Conservation (phyloP, 2,797 vertebrate species). For the Ambastaia sidthimunki region DNA sequence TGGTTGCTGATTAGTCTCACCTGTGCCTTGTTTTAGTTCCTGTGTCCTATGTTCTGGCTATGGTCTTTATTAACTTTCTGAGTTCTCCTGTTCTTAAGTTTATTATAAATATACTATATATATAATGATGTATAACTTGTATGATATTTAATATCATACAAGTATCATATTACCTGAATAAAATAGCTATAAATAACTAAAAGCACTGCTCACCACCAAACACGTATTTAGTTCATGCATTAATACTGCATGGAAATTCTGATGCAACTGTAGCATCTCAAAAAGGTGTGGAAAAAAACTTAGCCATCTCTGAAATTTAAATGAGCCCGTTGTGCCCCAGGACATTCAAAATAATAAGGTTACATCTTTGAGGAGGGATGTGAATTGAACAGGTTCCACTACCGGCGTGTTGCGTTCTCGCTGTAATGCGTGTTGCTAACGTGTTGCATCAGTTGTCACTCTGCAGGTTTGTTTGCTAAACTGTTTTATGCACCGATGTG, state of each 20-base stretch:
- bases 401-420: slow-evolving; percentile 56
- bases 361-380: slow-evolving; percentile 50
- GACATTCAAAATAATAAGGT: slow-evolving; percentile 49
- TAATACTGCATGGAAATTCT: slow-evolving; percentile 34
- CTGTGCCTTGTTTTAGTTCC: too few species aligned
- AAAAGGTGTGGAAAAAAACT: slow-evolving; percentile 20
- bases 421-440: slow-evolving; percentile 71
- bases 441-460: slow-evolving; percentile 74
- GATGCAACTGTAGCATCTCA: slow-evolving; percentile 30
- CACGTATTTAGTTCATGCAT: slow-evolving; percentile 15
- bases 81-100: too few species aligned
- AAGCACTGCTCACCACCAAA: not conserved
- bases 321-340: slow-evolving; percentile 25
- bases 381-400: slow-evolving; percentile 51
- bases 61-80: too few species aligned
- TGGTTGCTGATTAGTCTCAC: too few species aligned
- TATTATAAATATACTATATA: too few species aligned
- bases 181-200: slow-evolving; percentile 1
- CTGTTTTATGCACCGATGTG: slow-evolving; percentile 44
- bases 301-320: slow-evolving; percentile 22
- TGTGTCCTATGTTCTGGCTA: too few species aligned
- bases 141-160: too few species aligned
- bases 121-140: too few species aligned
- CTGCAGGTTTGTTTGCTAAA: slow-evolving; percentile 67
- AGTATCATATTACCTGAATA: slow-evolving; percentile 22